Conservation (phyloP, 2,888 invertebrate species). For the Andrena fulva region DNA sequence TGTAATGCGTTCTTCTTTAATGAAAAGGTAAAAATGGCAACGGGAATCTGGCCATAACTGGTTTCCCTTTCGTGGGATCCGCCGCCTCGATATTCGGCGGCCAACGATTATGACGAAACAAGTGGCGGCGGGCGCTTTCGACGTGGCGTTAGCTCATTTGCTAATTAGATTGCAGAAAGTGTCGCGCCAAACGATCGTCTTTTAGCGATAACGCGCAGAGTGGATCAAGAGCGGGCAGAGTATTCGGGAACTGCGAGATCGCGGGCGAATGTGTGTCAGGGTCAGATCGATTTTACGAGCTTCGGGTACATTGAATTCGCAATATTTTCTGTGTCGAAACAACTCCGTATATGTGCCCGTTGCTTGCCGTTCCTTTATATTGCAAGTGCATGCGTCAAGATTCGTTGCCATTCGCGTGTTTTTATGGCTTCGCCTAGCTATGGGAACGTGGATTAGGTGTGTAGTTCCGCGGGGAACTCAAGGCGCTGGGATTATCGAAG, state of each 20-base stretch:
- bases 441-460: neutral
- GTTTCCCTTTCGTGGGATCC: constrained; percentile 12
- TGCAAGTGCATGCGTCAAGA: constrained; percentile 34
- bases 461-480: neutral
- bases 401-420: constrained; percentile 20
- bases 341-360: neutral
- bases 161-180: constrained; percentile 7
- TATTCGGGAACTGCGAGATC: constrained; percentile 36
- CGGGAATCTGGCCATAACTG: neutral
- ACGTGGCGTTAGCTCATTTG: neutral
- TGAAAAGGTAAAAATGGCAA: neutral
- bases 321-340: constrained; percentile 53
- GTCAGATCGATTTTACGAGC: constrained; percentile 63
- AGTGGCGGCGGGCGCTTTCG: neutral
- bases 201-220: constrained; percentile 6
- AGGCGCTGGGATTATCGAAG: constrained; percentile 43
- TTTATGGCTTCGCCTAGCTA: constrained; percentile 24
- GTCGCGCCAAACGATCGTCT: neutral
- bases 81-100: neutral
- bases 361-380: constrained; percentile 5
- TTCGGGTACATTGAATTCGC: constrained; percentile 37
- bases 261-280: constrained; percentile 62
- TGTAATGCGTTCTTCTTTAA: neutral
- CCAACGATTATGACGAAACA: constrained; percentile 24
- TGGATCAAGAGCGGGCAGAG: neutral